Evolutionary conservation across 2,797 vertebrate genomes (phyloP).

Genomic region (Schizopygopsis pylzovi): DNA sequence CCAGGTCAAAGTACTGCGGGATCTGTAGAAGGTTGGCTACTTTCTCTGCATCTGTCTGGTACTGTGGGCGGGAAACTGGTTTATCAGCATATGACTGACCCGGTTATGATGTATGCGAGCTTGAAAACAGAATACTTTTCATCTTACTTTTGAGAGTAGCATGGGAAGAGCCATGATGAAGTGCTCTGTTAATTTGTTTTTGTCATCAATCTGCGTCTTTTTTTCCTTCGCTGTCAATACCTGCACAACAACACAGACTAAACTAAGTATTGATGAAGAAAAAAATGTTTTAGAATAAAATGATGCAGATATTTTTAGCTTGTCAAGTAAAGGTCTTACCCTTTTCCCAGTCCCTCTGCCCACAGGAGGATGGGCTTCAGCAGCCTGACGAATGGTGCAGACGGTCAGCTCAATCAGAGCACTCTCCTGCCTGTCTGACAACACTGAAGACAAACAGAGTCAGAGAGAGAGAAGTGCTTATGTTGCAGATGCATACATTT

Average conservation of each 20-base stretch:
- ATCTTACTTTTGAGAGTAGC: conserved; percentile 93
- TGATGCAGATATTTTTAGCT: not conserved
- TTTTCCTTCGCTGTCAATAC: conserved; percentile 98
- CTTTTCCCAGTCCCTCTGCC: conserved; percentile 98
- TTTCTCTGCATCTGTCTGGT: conserved; percentile 82
- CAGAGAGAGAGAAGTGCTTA: not conserved
- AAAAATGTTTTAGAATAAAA: not conserved
- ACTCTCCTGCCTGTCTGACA: conserved; percentile 96
- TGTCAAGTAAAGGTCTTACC: conserved; percentile 73
- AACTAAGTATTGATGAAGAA: not conserved
- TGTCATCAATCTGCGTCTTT: conserved; percentile 98
- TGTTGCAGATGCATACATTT: not conserved
- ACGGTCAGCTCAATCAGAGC: conserved; percentile 96
- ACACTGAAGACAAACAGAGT: conserved; percentile 74
- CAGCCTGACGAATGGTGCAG: conserved; percentile 96
- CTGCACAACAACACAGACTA: conserved; percentile 66
- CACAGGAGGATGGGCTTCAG: conserved; percentile 97
- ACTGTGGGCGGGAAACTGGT: conserved; percentile 25
- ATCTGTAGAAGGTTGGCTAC: conserved; percentile 98
- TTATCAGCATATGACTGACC: not conserved
- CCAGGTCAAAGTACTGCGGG: conserved; percentile 96
- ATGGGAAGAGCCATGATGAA: conserved; percentile 99
- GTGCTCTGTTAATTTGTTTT: conserved; percentile 98
- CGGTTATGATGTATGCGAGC: not conserved
- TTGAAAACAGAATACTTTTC: not conserved